Base-by-base conservation (phyloP, 1,140 invertebrate genomes). In the Pseudomyrmex cubaensis region DNA sequence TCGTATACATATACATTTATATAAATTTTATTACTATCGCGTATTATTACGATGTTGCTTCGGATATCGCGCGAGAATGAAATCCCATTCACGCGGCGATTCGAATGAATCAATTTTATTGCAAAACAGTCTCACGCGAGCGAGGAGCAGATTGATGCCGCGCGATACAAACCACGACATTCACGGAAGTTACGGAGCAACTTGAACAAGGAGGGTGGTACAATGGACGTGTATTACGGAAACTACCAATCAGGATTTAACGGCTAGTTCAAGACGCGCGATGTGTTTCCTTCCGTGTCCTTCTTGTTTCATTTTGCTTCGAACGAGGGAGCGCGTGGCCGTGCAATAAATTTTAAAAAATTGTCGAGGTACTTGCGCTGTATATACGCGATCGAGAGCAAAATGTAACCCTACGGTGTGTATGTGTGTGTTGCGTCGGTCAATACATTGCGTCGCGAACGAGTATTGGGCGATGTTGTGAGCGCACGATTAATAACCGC, bases 321-420 rank as follows among this genome's bases (percentile, higher is more conserved):
- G 25, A 20, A 22, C 48, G 48, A 52, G 35, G 7, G 35, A 35
- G 5, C 35, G 0, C 62, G 25, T 22, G 20, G 15, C 1, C n/a
- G 12, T 35, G 35, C n/a, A 15, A 80, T 80, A 80, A 80, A 80
- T 70, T 72, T 80, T 8, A 20, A 25, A 59, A 80, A 80, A 72
- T 80, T 80, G 35, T 59, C 3, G 15, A 12, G 4, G 15, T 35
- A 20, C 7, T 64, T 17, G 22, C 17, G 35, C 35, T 7, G 35
- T 35, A 35, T 35, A 35, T 35, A 35, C 5, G 13, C 25, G 2
- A 17, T 8, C 13, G 25, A n/a, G 46, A 12, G 17, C 22, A 25
- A 15, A 20, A 20, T 15, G 17, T 50, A 54, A 66, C 25, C 35
- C 35, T 35, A 35, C 35, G 35, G 13, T 17, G 10, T 48, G 35